These are phyloP conservation scores for Whitmania pigra DNA, from an alignment of 1,140 invertebrate genomes.

Conservation along the genomic window DNA sequence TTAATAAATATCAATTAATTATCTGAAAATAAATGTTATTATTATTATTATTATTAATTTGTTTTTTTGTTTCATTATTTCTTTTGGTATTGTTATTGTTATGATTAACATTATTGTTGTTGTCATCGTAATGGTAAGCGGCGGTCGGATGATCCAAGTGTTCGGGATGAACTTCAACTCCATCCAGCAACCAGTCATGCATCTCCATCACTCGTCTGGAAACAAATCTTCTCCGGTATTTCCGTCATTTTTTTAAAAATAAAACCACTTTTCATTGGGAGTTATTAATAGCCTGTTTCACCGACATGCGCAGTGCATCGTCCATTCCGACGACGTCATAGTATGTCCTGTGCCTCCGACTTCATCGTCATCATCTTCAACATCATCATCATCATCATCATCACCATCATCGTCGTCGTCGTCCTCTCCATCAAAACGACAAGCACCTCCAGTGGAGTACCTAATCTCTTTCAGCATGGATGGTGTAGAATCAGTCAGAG, in stretches of 20 bases:
- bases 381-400: no score
- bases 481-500: constrained; percentile 1
- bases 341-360: constrained; percentile 7
- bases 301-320: background rate
- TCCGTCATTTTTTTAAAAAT: background rate
- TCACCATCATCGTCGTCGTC: background rate
- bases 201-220: constrained; percentile 8
- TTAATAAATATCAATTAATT: no score
- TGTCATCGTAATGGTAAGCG: background rate
- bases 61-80: background rate
- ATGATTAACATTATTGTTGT: background rate
- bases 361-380: constrained; percentile 12
- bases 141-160: constrained; percentile 9
- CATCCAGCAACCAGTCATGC: constrained; percentile 18
- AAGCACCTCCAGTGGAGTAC: constrained; percentile 1
- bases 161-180: constrained; percentile 11
- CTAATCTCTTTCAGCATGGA: constrained; percentile 15
- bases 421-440: background rate
- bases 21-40: background rate
- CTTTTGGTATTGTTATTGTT: background rate
- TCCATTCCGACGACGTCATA: background rate
- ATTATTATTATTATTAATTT: background rate
- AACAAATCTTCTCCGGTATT: constrained; percentile 1
- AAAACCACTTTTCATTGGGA: constrained; percentile 7
- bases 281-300: background rate